A percentile compares a stretch with the other conserved stretches of the same genome.
Evolutionary conservation across 2,113 vertebrate species (phyloP).

Genomic region (Rostratula benghalensis): DNA sequence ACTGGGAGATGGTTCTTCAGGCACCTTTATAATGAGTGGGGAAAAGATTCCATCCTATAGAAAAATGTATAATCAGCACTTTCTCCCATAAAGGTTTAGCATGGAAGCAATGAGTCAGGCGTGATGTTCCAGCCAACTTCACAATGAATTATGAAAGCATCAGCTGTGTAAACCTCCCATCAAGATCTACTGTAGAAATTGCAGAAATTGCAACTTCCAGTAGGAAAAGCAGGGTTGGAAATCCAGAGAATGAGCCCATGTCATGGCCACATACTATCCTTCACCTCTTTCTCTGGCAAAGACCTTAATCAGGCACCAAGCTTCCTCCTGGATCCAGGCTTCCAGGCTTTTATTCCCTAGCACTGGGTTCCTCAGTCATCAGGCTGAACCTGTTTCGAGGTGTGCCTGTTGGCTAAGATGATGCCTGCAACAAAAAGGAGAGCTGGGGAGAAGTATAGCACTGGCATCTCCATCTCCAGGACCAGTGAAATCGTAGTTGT

Average conservation of each 20-base stretch:
- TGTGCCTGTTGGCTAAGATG: constrained; percentile 29
- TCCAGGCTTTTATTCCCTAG: constrained; percentile 70
- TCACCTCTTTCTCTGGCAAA: background rate
- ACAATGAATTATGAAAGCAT: background rate
- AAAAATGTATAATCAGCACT: background rate
- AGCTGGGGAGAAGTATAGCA: background rate
- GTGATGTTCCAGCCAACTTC: background rate
- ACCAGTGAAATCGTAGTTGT: background rate
- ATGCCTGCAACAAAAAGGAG: constrained; percentile 4
- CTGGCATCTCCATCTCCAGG: background rate
- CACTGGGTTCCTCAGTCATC: constrained; percentile 67
- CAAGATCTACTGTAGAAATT: fast-evolving
- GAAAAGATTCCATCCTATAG: background rate
- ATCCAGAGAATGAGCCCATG: background rate
- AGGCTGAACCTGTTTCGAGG: constrained; percentile 72
- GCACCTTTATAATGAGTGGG: background rate
- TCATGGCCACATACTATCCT: background rate
- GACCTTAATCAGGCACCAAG: background rate
- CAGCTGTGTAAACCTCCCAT: background rate
- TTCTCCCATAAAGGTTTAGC: background rate
- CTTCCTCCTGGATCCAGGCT: constrained; percentile 58
- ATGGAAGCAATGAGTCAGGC: background rate
- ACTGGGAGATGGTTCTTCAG: background rate
- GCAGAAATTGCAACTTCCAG: background rate
- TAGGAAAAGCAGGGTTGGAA: background rate